These are phyloP conservation scores for Indicator maculatus DNA, from an alignment of 2,113 vertebrate genomes.

Conservation along the genomic window DNA sequence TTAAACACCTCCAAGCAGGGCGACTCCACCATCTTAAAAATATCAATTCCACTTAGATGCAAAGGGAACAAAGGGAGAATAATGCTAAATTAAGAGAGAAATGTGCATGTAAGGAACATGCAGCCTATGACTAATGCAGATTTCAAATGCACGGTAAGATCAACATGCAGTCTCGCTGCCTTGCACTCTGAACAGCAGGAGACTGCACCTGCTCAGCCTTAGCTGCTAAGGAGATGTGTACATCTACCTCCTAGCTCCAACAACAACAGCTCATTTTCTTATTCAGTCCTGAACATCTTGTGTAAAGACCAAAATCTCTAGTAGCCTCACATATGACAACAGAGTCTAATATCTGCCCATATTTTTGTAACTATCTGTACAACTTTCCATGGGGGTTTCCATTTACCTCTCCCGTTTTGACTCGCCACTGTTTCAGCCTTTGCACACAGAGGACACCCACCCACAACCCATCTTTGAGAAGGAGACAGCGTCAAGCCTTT, in stretches of 20 bases:
- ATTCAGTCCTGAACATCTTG: neutral
- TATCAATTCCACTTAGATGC: neutral
- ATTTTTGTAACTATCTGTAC: neutral
- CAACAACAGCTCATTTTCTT: neutral
- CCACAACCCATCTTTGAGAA: neutral
- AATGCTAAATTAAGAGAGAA: neutral
- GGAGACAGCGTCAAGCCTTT: neutral
- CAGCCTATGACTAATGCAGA: neutral
- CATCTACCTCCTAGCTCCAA: neutral
- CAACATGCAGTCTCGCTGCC: rapidly evolving
- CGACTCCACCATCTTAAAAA: too few relatives aligned
- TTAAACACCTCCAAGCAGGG: too few relatives aligned
- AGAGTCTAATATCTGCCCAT: neutral
- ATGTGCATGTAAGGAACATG: neutral
- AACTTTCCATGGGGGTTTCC: neutral
- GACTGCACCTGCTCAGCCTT: neutral
- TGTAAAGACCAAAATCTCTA: neutral
- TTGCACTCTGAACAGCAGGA: neutral
- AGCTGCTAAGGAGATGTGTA: neutral
- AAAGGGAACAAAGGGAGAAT: neutral
- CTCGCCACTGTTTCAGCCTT: neutral
- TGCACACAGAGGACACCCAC: neutral
- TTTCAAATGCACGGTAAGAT: neutral
- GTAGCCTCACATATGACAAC: neutral
- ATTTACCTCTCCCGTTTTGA: neutral